phyloP scores from a whole-genome alignment of 2,888 invertebrate species.

The Notodonta dromedarius region DNA sequence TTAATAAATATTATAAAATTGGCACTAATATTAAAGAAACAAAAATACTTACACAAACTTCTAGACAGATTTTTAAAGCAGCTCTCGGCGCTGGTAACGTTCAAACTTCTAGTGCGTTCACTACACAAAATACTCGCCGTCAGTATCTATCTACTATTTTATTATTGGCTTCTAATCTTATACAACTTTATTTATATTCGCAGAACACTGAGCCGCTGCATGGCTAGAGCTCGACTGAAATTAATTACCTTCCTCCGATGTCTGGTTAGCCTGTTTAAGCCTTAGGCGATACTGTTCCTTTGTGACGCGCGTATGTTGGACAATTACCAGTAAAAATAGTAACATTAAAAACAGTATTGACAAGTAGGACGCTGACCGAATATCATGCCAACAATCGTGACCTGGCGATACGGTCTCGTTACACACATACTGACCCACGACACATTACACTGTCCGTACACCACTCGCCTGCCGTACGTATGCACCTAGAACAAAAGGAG shows the following conservation, averaged over 20 bases:
- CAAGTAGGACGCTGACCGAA: slow-evolving; percentile 77
- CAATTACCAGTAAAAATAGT: slow-evolving; percentile 80
- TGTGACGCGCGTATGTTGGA: slow-evolving; percentile 73
- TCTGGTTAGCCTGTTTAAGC: slow-evolving; percentile 53
- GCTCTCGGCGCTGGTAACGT: slow-evolving; percentile 13
- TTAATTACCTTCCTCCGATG: slow-evolving; percentile 71
- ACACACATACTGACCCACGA: slow-evolving; percentile 17
- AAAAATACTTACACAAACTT: slow-evolving; percentile 26
- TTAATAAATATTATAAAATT: no score
- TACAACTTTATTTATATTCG: slow-evolving; percentile 69
- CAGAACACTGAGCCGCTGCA: slow-evolving; percentile 65
- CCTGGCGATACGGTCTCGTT: slow-evolving; percentile 35
- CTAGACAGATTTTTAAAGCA: slow-evolving; percentile 10
- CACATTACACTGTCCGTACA: slow-evolving; percentile 1
- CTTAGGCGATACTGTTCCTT: slow-evolving; percentile 51
- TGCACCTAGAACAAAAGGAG: no score
- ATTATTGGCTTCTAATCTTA: slow-evolving; percentile 58
- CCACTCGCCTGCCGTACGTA: neutral
- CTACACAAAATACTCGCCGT: slow-evolving; percentile 49
- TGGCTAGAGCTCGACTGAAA: slow-evolving; percentile 69
- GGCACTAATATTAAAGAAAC: neutral
- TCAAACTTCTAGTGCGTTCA: slow-evolving; percentile 37
- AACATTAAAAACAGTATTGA: slow-evolving; percentile 71
- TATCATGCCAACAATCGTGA: slow-evolving; percentile 71
- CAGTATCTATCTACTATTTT: slow-evolving; percentile 44